Base-by-base conservation (phyloP, 64 coral and sea anemone species). In the Montipora foliosa region DNA sequence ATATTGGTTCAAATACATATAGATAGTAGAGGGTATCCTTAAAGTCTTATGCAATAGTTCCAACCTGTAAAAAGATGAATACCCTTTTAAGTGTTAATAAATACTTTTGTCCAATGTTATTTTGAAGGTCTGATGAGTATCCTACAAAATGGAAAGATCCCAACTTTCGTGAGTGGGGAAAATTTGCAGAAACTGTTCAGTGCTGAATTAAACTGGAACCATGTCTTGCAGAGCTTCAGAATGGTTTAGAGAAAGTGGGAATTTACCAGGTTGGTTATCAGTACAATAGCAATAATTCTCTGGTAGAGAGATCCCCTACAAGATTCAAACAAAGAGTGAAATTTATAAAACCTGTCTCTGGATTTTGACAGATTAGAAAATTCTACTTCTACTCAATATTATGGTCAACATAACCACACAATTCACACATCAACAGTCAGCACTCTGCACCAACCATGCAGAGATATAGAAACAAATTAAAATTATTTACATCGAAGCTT, bases 91-190 rank as follows among this genome's bases (percentile, higher is more conserved):
- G 67, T 53, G 50, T 48, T 52, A 74, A 88, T 24, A 64, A 1
- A 58, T 57, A 72, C 20, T 80, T 53, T 66, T 51, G 47, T 61
- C 22, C 46, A 3, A 81, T 47, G 14, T 52, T 83, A 49, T 92
- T 47, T 84, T 50, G 46, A 84, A 93, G 93, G 86, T 45, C 83
- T 62, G 52, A 55, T 94, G 66, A 94, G 93, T 58, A 94, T 75
- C 69, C 22, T 84, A 5, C 87, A 94, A 8, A 94, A 94, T 82
- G 93, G 93, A 7, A 89, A 89, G 25, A 89, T 94, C 47, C 93
- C 79, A 17, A 57, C 16, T 16, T 94, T 89, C 75, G 59, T 77
- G n/a, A 55, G 78, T 83, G 87, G 89, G 51, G 49, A 94, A 64
- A 72, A 80, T 37, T 49, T 94, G 14, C 78, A 94, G 53, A 57